These are phyloP conservation scores for Drosophila bifasciata DNA, from an alignment of 1,140 invertebrate genomes.

Conservation along the genomic window DNA sequence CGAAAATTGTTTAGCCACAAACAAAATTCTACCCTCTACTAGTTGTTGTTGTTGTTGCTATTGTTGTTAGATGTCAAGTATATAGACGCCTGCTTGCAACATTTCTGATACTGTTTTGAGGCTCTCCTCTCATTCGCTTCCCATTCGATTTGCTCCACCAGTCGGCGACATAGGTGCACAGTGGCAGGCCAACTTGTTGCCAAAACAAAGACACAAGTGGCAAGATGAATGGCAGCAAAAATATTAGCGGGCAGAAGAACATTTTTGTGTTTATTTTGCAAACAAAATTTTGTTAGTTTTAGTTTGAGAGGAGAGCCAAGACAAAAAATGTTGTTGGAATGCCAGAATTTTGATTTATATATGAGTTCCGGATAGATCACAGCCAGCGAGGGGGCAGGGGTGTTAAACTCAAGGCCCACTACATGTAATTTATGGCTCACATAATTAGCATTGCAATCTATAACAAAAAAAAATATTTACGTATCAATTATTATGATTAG, in stretches of 20 bases:
- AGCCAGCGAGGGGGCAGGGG: not conserved
- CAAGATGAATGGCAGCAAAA: not conserved
- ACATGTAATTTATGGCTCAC: constrained; percentile 57
- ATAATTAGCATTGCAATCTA: constrained; percentile 68
- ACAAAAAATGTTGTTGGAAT: no score
- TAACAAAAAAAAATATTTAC: constrained; percentile 79
- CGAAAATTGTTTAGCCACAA: not conserved
- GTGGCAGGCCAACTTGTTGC: not conserved
- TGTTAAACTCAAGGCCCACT: constrained; percentile 29
- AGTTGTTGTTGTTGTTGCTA: no score
- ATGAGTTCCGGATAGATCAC: constrained; percentile 37
- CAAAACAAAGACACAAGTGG: no score
- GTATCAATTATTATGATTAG: constrained; percentile 78
- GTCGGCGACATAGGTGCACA: not conserved
- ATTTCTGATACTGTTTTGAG: no score
- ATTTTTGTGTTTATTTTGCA: not conserved
- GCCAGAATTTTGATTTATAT: constrained; percentile 32
- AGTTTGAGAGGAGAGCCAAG: no score
- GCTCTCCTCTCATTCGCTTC: no score
- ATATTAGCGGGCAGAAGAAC: not conserved
- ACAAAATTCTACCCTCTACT: no score
- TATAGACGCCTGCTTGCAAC: no score
- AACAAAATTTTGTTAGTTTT: not conserved
- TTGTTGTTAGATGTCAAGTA: no score
- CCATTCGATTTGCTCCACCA: no score